These are phyloP conservation scores for Esox masquinongy DNA, from an alignment of 2,797 vertebrate species.

Conservation along the genomic window DNA sequence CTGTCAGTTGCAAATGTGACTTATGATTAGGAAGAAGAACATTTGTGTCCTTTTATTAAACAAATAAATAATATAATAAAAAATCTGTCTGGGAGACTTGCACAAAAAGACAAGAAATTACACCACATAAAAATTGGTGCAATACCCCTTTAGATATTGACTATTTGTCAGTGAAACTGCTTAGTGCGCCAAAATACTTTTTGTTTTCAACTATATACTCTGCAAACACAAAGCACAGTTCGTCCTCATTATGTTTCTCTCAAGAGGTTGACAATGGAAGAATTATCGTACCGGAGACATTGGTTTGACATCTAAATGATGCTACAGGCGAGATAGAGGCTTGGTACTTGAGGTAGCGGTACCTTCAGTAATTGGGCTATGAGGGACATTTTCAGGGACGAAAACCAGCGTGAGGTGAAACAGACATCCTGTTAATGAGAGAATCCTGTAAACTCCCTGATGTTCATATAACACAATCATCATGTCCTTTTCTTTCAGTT, in stretches of 20 bases:
- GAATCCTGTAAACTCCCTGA: slow-evolving; percentile 26
- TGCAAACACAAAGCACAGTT: slow-evolving; percentile 31
- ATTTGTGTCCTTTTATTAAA: too few species aligned
- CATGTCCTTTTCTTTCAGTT: slow-evolving; percentile 49
- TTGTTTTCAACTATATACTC: slow-evolving; percentile 26
- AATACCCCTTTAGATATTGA: too few species aligned
- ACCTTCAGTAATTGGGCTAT: slow-evolving; percentile 67
- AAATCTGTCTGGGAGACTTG: too few species aligned
- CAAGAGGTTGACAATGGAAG: slow-evolving; percentile 27
- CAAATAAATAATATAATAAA: too few species aligned
- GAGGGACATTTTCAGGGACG: slow-evolving; percentile 57
- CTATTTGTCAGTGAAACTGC: too few species aligned
- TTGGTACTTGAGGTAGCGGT: slow-evolving; percentile 59
- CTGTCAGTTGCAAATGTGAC: too few species aligned
- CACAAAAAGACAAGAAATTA: too few species aligned
- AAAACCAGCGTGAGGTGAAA: slow-evolving; percentile 34
- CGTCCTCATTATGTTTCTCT: slow-evolving; percentile 49
- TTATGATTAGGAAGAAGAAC: too few species aligned
- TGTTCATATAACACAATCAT: slow-evolving; percentile 36
- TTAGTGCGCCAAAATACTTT: slow-evolving; percentile 15
- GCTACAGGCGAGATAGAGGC: slow-evolving; percentile 28
- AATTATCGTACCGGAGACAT: slow-evolving; percentile 39
- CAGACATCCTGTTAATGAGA: slow-evolving; percentile 63
- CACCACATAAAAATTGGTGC: too few species aligned
- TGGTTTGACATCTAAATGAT: slow-evolving; percentile 41